Base-by-base conservation (phyloP, 2,888 invertebrate genomes). In the Netelia virgata region DNA sequence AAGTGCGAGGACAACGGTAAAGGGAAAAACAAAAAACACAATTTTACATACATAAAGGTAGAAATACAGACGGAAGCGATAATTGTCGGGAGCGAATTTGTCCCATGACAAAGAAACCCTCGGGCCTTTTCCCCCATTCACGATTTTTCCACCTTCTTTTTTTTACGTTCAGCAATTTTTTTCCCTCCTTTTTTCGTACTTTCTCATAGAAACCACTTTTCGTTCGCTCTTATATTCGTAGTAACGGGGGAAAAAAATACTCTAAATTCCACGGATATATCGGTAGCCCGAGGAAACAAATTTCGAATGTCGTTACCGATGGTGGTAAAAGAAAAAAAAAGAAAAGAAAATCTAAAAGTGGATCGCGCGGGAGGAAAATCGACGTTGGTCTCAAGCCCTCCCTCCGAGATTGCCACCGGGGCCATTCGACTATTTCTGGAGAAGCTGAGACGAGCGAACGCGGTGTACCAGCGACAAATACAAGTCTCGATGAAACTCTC, bases 341-440 rank as follows among this genome's bases (percentile, higher is more conserved):
- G 41, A 47, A 6, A 16, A 16, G 47, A 55, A 47, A 70, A 76
- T 66, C 18, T 66, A 59, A 50, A 63, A 82, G 23, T 76, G 70
- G 47, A 72, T 57, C 36, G 70, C 64, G n/a, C 68, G 28, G 70
- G 57, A 76, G 73, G 14, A 73, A 73, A 73, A 70, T 76, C 64
- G 57, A 28, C 41, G 18, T 70, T 66, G 8, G 23, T 16, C 28
- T 47, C 55, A 18, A 6, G 3, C 64, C 2, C 16, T 55, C 63
- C 47, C 11, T 47, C 47, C 14, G 64, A 72, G 55, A 43, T 76
- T 72, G 64, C 8, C 80, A n/a, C 20, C 28, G 43, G n/a, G 9
- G 16, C 47, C 23, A 20, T 41, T 70, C 16, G 41, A 70, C 82
- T 82, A 82, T 76, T 76, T 78, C 55, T 68, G 28, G 75, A 55